Evolutionary conservation across 2,888 invertebrate species (phyloP).

Genomic region (Dynastes tityus): DNA sequence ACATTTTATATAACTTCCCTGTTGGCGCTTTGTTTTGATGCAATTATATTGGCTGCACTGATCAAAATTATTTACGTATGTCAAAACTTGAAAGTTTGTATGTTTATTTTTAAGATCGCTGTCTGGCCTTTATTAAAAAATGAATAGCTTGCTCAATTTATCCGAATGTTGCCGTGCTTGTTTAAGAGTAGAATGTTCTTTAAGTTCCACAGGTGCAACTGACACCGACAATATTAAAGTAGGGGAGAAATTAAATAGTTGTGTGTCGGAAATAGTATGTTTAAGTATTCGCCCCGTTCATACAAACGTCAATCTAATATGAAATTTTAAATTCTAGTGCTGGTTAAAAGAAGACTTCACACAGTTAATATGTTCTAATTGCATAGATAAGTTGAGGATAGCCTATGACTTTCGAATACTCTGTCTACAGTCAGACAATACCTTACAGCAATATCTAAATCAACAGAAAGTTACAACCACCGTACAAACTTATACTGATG

Average conservation of each 20-base stretch:
- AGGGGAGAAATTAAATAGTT: slow-evolving; percentile 65
- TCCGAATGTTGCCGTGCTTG: slow-evolving; percentile 67
- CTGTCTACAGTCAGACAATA: slow-evolving; percentile 65
- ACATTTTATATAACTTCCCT: no score
- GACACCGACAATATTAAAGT: slow-evolving; percentile 67
- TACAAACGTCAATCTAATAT: slow-evolving; percentile 1
- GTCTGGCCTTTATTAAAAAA: slow-evolving; percentile 52
- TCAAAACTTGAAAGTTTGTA: slow-evolving; percentile 25
- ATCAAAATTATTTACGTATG: slow-evolving; percentile 9
- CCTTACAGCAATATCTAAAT: slow-evolving; percentile 62
- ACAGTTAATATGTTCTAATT: slow-evolving; percentile 65
- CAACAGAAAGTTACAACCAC: slow-evolving; percentile 60
- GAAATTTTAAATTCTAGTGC: slow-evolving; percentile 58
- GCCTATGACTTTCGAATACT: slow-evolving; percentile 66
- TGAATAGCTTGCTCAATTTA: slow-evolving; percentile 62
- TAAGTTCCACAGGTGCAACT: slow-evolving; percentile 64
- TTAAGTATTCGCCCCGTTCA: background rate
- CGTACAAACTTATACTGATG: slow-evolving; percentile 52
- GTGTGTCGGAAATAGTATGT: slow-evolving; percentile 67
- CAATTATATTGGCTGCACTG: background rate
- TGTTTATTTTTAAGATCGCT: slow-evolving; percentile 19
- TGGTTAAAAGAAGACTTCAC: slow-evolving; percentile 66
- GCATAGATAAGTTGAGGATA: slow-evolving; percentile 65
- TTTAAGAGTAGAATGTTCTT: slow-evolving; percentile 65
- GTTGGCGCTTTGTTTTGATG: no score